phyloP scores from a whole-genome alignment of 2,888 invertebrate species.

The Pyrrhia umbra region DNA sequence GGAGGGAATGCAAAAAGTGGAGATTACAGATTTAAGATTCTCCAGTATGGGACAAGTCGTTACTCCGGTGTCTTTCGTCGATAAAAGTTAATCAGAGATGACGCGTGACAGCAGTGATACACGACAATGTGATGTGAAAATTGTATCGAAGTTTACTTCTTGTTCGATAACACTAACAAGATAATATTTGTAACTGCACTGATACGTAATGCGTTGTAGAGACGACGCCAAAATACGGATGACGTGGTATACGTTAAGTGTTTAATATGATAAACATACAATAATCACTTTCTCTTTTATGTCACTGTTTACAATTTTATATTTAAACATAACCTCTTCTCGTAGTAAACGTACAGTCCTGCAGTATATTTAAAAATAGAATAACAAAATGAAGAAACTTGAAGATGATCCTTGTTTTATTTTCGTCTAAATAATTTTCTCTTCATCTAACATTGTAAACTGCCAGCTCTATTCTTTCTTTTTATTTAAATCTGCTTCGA shows the following conservation, averaged over 20 bases:
- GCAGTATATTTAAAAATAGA: slow-evolving; percentile 15
- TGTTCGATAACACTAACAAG: slow-evolving; percentile 50
- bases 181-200: slow-evolving; percentile 40
- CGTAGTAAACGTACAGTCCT: slow-evolving; percentile 6
- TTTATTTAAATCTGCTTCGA: slow-evolving; percentile 10
- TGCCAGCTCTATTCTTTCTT: not conserved
- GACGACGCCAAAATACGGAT: slow-evolving; percentile 22
- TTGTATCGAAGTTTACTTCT: slow-evolving; percentile 56
- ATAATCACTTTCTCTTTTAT: slow-evolving; percentile 49
- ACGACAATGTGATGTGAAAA: slow-evolving; percentile 46
- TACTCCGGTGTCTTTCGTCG: slow-evolving; percentile 69
- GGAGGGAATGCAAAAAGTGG: slow-evolving; percentile 86
- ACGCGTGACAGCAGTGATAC: slow-evolving; percentile 68
- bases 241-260: slow-evolving; percentile 16
- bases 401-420: not conserved
- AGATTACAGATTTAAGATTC: slow-evolving; percentile 86
- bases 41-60: slow-evolving; percentile 73
- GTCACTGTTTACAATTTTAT: slow-evolving; percentile 39
- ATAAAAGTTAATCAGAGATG: slow-evolving; percentile 81
- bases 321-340: slow-evolving; percentile 33
- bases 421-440: not conserved
- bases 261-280: slow-evolving; percentile 40
- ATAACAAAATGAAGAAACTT: not conserved
- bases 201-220: slow-evolving; percentile 22
- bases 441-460: not conserved